Conservation (phyloP, 2,888 invertebrate species). For the Stenodera caucasica region DNA sequence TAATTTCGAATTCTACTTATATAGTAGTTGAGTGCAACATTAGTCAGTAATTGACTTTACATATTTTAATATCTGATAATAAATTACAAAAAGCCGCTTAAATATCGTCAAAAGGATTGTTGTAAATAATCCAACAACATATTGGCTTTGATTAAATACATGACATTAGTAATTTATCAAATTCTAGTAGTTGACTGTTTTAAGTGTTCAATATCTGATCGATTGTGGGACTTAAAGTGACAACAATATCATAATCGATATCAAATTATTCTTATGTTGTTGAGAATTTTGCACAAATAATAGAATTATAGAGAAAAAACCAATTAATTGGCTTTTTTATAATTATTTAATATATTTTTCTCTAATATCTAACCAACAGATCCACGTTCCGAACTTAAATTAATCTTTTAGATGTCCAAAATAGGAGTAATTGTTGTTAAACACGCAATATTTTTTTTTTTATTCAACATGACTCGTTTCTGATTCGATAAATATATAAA, state of each 20-base stretch:
- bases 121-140: conserved; percentile 20
- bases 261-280: too few species aligned
- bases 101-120: conserved; percentile 18
- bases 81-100: conserved; percentile 18
- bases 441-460: conserved; percentile 20
- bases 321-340: too few species aligned
- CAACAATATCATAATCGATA: conserved; percentile 18
- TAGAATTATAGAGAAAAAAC: too few species aligned
- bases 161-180: conserved; percentile 22
- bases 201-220: conserved; percentile 20
- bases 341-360: too few species aligned
- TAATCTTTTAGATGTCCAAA: background rate
- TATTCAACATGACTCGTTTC: background rate
- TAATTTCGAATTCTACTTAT: background rate
- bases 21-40: background rate
- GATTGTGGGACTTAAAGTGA: conserved; percentile 20
- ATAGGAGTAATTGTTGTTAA: conserved; percentile 14
- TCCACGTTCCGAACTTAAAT: background rate
- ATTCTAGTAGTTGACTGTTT: conserved; percentile 16
- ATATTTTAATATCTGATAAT: conserved; percentile 15
- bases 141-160: conserved; percentile 22
- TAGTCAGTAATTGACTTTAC: background rate
- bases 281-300: too few species aligned
- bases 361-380: conserved; percentile 5
- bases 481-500: background rate